A percentile compares a stretch with the other conserved stretches of the same genome.
These are phyloP conservation scores for Isotomurus palustris DNA, from an alignment of 2,888 invertebrate genomes.

Conservation along the genomic window DNA sequence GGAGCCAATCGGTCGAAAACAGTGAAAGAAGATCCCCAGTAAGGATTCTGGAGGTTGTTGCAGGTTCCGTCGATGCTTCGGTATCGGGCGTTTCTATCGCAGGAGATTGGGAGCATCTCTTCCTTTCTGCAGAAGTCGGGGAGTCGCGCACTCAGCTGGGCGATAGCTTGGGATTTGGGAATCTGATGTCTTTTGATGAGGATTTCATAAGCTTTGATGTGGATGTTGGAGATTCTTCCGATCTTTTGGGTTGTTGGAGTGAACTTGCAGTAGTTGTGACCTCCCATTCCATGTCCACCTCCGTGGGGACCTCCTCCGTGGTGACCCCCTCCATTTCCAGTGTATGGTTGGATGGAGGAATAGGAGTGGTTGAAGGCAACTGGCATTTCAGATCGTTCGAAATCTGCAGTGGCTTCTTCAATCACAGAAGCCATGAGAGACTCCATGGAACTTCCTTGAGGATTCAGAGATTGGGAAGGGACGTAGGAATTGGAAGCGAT, in stretches of 20 bases:
- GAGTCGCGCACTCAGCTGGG: conserved; percentile 19
- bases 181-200: conserved; percentile 38
- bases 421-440: conserved; percentile 16
- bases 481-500: conserved; percentile 19
- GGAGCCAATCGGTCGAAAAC: conserved; percentile 42
- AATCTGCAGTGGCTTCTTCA: conserved; percentile 2
- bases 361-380: conserved; percentile 4
- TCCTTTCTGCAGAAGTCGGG: conserved; percentile 33
- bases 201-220: conserved; percentile 43
- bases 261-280: conserved; percentile 45
- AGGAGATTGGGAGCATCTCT: conserved; percentile 27
- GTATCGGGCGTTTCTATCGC: conserved; percentile 32
- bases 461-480: conserved; percentile 7
- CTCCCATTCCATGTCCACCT: conserved; percentile 31
- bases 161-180: conserved; percentile 33
- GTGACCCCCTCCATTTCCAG: conserved; percentile 7
- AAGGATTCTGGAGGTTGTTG: conserved; percentile 38
- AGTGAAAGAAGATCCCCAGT: conserved; percentile 41
- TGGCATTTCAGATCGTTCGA: conserved; percentile 5
- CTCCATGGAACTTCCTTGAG: background rate
- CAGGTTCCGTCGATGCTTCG: conserved; percentile 38
- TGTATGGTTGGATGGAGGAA: conserved; percentile 2
- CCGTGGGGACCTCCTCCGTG: conserved; percentile 14
- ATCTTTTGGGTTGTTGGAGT: conserved; percentile 43
- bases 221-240: conserved; percentile 39